Evolutionary conservation across 1,140 invertebrate genomes (phyloP).

Genomic region (Diorhabda carinulata): DNA sequence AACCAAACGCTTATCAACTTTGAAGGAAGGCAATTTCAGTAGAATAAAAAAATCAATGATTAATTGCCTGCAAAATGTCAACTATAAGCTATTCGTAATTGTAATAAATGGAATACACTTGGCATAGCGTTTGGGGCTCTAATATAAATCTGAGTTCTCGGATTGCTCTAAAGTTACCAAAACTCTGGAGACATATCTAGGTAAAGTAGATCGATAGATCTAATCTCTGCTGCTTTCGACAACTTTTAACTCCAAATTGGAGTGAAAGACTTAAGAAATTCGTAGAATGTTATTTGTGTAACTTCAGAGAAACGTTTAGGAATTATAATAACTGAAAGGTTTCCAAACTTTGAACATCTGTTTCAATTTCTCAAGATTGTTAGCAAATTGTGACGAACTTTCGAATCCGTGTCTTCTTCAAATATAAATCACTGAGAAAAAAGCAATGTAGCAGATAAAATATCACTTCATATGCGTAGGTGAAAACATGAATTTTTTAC

Average conservation of each 20-base stretch:
- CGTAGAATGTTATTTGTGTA: too few species aligned
- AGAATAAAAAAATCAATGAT: slow-evolving; percentile 9
- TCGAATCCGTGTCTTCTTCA: too few species aligned
- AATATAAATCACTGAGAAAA: too few species aligned
- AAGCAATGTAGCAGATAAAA: too few species aligned
- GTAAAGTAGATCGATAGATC: not conserved
- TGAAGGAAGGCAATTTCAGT: slow-evolving; percentile 6
- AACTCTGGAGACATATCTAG: slow-evolving; percentile 15
- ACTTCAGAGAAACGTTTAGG: too few species aligned
- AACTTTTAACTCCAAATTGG: not conserved
- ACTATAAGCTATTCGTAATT: slow-evolving; percentile 8
- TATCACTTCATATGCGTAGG: too few species aligned
- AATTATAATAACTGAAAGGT: too few species aligned
- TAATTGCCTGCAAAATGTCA: slow-evolving; percentile 2
- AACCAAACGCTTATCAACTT: slow-evolving; percentile 9
- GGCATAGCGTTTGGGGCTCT: not conserved
- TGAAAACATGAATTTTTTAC: too few species aligned
- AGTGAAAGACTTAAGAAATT: too few species aligned
- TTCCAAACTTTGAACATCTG: too few species aligned
- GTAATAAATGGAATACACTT: slow-evolving; percentile 13
- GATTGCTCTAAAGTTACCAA: slow-evolving; percentile 11
- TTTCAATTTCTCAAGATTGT: too few species aligned
- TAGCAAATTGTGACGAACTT: too few species aligned
- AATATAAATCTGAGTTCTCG: slow-evolving; percentile 11
- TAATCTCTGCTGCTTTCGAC: slow-evolving; percentile 4